Evolutionary conservation across 1,140 invertebrate genomes (phyloP).

Genomic region (Bursaphelenchus mucronatus): DNA sequence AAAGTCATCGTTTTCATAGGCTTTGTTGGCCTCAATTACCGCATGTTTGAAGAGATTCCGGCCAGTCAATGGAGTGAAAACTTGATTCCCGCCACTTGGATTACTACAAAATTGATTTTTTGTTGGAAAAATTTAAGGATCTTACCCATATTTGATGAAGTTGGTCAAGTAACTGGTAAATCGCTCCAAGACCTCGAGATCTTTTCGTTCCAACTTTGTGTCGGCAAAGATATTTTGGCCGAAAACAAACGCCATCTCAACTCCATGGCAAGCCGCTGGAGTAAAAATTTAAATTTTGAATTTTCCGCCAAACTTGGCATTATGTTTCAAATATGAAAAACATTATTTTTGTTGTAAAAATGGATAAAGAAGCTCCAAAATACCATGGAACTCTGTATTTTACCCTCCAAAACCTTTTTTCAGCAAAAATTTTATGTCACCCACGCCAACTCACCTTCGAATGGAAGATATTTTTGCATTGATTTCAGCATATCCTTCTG

Average conservation of each 20-base stretch:
- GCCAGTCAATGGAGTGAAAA: too few species aligned
- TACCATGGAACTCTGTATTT: too few species aligned
- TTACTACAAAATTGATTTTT: too few species aligned
- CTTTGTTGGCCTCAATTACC: too few species aligned
- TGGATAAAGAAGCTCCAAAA: too few species aligned
- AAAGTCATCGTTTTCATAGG: too few species aligned
- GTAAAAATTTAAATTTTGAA: slow-evolving; percentile 28
- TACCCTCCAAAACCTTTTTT: slow-evolving; percentile 29
- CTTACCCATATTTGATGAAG: slow-evolving; percentile 56
- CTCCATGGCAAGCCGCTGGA: slow-evolving; percentile 45
- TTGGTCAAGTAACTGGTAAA: slow-evolving; percentile 46
- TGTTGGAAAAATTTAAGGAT: too few species aligned
- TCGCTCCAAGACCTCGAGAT: slow-evolving; percentile 35
- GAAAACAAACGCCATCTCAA: slow-evolving; percentile 49
- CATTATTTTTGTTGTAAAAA: too few species aligned
- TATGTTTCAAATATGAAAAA: slow-evolving; percentile 21
- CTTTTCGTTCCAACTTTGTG: slow-evolving; percentile 42
- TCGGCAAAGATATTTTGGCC: slow-evolving; percentile 46
- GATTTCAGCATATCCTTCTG: too few species aligned
- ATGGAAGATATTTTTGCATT: slow-evolving; percentile 12
- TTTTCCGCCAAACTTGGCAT: slow-evolving; percentile 23
- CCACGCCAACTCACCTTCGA: slow-evolving; percentile 26
- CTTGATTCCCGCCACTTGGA: too few species aligned
- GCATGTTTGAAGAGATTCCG: too few species aligned
- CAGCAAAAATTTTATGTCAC: slow-evolving; percentile 24